phyloP scores from a whole-genome alignment of 1,140 invertebrate species.

The Lordiphosa mommai region DNA sequence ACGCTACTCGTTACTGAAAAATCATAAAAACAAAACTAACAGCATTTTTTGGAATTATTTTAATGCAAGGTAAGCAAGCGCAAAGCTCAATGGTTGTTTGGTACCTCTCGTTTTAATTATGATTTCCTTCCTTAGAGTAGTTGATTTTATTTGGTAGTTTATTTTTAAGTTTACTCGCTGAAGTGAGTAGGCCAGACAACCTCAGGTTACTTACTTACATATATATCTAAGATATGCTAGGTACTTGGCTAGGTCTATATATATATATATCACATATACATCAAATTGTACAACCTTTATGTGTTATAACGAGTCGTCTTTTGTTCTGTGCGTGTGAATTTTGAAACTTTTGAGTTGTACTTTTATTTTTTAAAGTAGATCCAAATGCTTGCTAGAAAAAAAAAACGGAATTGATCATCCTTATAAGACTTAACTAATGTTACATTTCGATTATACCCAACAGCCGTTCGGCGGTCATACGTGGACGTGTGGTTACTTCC shows the following conservation, averaged over 20 bases:
- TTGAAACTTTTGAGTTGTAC: slow-evolving; percentile 54
- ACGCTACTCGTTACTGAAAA: slow-evolving; percentile 52
- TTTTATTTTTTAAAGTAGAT: slow-evolving; percentile 56
- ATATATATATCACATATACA: slow-evolving; percentile 25
- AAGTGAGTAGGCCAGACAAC: slow-evolving; percentile 51
- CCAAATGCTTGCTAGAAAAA: slow-evolving; percentile 45
- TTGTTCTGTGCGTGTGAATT: slow-evolving; percentile 76
- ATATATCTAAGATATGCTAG: slow-evolving; percentile 62
- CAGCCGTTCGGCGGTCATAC: slow-evolving; percentile 97
- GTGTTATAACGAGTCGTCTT: slow-evolving; percentile 71
- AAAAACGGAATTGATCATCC: slow-evolving; percentile 18
- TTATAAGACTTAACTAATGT: slow-evolving; percentile 49
- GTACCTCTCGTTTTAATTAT: slow-evolving; percentile 79
- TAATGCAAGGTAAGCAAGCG: slow-evolving; percentile 94
- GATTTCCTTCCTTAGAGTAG: slow-evolving; percentile 55
- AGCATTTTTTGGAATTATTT: slow-evolving; percentile 99
- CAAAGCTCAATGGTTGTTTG: slow-evolving; percentile 81
- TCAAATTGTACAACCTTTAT: slow-evolving; percentile 74
- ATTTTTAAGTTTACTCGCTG: slow-evolving; percentile 29
- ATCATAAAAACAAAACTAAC: slow-evolving; percentile 81
- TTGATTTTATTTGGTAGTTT: slow-evolving; percentile 47
- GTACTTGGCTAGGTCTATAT: slow-evolving; percentile 44
- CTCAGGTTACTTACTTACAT: slow-evolving; percentile 30
- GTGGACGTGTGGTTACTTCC: slow-evolving; percentile 94
- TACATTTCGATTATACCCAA: slow-evolving; percentile 31